Base-by-base conservation (phyloP, 1,140 invertebrate species). In the Melipona quadrifasciata region DNA sequence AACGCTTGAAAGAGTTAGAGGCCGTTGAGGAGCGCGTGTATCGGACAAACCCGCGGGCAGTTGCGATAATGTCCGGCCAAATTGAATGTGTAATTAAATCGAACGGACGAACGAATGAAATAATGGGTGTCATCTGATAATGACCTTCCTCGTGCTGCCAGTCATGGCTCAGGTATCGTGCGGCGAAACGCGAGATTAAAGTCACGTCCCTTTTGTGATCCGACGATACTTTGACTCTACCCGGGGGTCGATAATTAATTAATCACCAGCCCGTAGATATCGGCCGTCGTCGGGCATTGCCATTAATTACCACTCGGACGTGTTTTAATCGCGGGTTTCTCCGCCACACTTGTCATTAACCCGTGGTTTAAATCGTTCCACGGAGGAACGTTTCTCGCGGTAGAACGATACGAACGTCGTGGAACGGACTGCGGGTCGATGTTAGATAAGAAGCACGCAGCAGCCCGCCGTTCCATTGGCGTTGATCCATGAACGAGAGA, bases 1-100 rank as follows among this genome's bases (percentile, higher is more conserved):
- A 53, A 51, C 21, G 31, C 68, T 84, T 51, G 61, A 85, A 75
- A 82, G 73, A 81, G 61, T 80, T 87, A 82, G 71, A 67, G 65
- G 74, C 82, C 70, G 87, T 89, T 89, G 82, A 89, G n/a, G 61
- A 67, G 47, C 58, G 58, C 64, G 77, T 67, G 84, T 82, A 75
- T 90, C 72, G 84, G 82, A 80, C 84, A 79, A 86, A 84, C 73
- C 81, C 58, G 79, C 27, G 70, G 80, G 65, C 79, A 75, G 86
- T 86, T 86, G 85, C 86, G 89, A 90, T 91, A 90, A 91, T 81
- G 61, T 65, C 80, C 19, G 79, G 73, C 85, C 85, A 89, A 89
- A 92, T 92, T 91, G 91, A 92, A 92, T 89, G 80, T 86, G 83
- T 92, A 92, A 92, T 93, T 89, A 90, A 92, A 93, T 92, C 79